Conservation (phyloP, 2,797 vertebrate species). For the Halcyon badia region DNA sequence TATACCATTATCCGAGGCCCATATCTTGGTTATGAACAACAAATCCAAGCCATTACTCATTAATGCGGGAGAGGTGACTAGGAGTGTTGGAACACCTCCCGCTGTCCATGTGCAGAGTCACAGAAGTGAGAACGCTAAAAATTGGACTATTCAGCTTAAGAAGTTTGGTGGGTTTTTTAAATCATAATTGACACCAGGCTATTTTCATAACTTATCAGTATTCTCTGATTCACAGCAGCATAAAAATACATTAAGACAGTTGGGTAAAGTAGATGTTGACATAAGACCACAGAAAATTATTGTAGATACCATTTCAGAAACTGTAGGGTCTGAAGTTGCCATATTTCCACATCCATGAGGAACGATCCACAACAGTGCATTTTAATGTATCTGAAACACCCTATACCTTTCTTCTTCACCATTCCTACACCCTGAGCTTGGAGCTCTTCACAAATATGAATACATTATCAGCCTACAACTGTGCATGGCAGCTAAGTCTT, state of each 20-base stretch:
- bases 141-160: background rate
- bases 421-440: background rate
- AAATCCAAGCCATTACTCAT: background rate
- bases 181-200: background rate
- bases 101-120: background rate
- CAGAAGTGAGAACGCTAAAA: background rate
- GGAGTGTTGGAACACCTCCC: background rate
- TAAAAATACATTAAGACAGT: background rate
- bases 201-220: background rate
- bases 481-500: background rate
- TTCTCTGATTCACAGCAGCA: background rate
- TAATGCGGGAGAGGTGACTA: background rate
- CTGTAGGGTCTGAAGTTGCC: background rate
- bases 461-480: background rate
- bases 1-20: background rate
- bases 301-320: constrained; percentile 31
- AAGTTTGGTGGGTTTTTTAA: background rate
- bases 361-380: background rate
- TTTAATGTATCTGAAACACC: background rate
- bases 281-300: background rate
- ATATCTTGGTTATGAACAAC: background rate
- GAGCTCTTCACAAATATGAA: background rate
- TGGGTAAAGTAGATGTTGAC: constrained; percentile 18
- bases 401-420: background rate
- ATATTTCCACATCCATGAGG: background rate